Evolutionary conservation across 2,797 vertebrate genomes (phyloP).

Genomic region (Epinephelus malabaricus): DNA sequence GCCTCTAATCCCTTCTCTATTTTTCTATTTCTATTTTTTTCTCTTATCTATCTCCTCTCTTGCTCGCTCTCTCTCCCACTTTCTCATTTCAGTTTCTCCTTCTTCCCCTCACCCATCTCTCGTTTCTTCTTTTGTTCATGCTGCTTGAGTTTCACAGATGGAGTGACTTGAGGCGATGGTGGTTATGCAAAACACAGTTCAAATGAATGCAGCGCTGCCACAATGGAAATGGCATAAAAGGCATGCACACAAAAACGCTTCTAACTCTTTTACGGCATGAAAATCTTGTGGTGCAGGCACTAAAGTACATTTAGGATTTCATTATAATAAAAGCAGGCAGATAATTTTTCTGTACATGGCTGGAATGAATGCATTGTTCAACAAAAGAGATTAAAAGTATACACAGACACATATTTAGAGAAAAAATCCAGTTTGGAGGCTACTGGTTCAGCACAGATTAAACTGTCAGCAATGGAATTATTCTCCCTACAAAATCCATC

Average conservation of each 20-base stretch:
- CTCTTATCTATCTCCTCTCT: conserved; percentile 28
- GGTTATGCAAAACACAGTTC: conserved; percentile 83
- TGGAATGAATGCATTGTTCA: conserved; percentile 41
- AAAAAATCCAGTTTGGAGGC: conserved; percentile 10
- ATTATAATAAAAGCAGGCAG: conserved; percentile 64
- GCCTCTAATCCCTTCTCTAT: conserved; percentile 54
- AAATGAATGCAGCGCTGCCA: conserved; percentile 77
- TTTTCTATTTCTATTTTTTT: conserved; percentile 31
- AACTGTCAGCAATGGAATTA: conserved; percentile 21
- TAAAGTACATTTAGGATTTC: conserved; percentile 57
- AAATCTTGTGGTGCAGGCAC: conserved; percentile 40
- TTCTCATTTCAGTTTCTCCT: conserved; percentile 44
- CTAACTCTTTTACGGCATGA: conserved; percentile 38
- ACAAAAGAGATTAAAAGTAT: conserved; percentile 17
- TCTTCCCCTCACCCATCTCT: conserved; percentile 39
- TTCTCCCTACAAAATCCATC: conserved; percentile 1
- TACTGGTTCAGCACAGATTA: conserved; percentile 28
- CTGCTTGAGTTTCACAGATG: conserved; percentile 83
- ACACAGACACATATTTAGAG: conserved; percentile 3
- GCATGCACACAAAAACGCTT: conserved; percentile 57
- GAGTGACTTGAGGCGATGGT: conserved; percentile 82
- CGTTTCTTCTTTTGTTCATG: conserved; percentile 77
- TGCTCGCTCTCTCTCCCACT: conserved; percentile 11
- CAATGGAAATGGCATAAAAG: conserved; percentile 74
- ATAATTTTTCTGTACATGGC: conserved; percentile 13